Evolutionary conservation across 2,888 invertebrate species (phyloP).

Genomic region (Drosophila multiciliata): DNA sequence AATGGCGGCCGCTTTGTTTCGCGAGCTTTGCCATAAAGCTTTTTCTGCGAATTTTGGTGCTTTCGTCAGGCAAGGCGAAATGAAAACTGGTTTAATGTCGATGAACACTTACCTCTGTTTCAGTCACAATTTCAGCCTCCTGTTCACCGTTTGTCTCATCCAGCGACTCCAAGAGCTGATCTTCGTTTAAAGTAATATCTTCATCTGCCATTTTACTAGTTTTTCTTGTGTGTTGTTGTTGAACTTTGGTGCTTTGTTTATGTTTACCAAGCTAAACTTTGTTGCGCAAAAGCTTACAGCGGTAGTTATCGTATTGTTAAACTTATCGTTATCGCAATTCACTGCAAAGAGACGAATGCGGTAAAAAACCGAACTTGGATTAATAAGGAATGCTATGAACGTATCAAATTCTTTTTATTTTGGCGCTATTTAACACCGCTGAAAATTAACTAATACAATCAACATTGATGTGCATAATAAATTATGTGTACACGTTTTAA

Average conservation of each 20-base stretch:
- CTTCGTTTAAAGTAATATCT: slow-evolving; percentile 85
- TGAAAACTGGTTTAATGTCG: slow-evolving; percentile 56
- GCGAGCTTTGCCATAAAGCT: slow-evolving; percentile 65
- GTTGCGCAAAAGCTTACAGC: slow-evolving; percentile 57
- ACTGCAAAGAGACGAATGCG: slow-evolving; percentile 39
- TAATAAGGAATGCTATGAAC: slow-evolving; percentile 24
- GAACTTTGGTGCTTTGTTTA: slow-evolving; percentile 59
- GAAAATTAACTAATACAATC: not conserved
- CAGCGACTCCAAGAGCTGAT: slow-evolving; percentile 85
- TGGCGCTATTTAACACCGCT: slow-evolving; percentile 9
- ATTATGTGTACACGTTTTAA: not conserved
- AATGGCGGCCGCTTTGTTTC: slow-evolving; percentile 66
- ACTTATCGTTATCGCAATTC: slow-evolving; percentile 49
- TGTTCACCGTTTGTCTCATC: slow-evolving; percentile 85
- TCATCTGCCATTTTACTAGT: slow-evolving; percentile 84
- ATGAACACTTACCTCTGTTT: slow-evolving; percentile 83
- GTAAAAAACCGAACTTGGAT: slow-evolving; percentile 18
- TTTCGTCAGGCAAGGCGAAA: slow-evolving; percentile 53
- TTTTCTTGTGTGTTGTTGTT: slow-evolving; percentile 33
- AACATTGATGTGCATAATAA: slow-evolving; percentile 1
- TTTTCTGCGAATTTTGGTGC: slow-evolving; percentile 56
- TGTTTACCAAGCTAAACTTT: slow-evolving; percentile 47
- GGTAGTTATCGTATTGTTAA: slow-evolving; percentile 30
- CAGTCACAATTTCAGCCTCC: slow-evolving; percentile 84
- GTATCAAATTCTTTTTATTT: slow-evolving; percentile 20